phyloP scores from a whole-genome alignment of 2,797 vertebrate species.

The Sparus aurata region DNA sequence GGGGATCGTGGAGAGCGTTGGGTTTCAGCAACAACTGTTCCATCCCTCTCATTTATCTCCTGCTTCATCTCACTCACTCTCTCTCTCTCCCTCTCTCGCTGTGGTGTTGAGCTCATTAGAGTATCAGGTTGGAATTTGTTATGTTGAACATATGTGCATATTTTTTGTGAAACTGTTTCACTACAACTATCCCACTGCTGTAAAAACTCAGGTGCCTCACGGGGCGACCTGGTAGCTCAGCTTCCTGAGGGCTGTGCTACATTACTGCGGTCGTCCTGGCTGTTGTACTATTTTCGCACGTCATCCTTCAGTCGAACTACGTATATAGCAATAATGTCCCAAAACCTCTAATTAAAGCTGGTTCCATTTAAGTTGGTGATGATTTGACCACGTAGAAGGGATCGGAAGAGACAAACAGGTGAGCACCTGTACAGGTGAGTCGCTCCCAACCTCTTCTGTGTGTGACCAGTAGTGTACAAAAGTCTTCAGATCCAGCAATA shows the following conservation, averaged over 20 bases:
- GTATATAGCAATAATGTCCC: not conserved
- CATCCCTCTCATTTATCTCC: constrained; percentile 6
- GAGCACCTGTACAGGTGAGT: not conserved
- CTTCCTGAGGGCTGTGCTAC: constrained; percentile 21
- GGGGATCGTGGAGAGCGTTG: constrained; percentile 34
- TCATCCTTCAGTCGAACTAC: not conserved
- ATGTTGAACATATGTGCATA: not conserved
- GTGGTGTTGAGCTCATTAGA: constrained; percentile 32
- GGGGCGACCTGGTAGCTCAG: constrained; percentile 8
- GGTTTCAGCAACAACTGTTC: constrained; percentile 30
- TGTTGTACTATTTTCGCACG: not conserved
- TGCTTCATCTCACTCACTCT: constrained; percentile 11
- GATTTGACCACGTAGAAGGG: not conserved
- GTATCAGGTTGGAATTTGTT: constrained; percentile 3
- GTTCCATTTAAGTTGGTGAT: not conserved
- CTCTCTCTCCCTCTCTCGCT: not conserved
- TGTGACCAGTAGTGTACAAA: too few species aligned
- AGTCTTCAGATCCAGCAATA: too few species aligned
- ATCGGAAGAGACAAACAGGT: not conserved
- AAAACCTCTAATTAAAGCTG: not conserved
- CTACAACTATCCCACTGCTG: not conserved
- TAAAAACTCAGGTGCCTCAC: constrained; percentile 7
- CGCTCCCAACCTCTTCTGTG: not conserved
- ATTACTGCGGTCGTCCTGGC: constrained; percentile 32
- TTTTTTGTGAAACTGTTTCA: not conserved